Conservation (phyloP, 1,140 invertebrate species). For the Bombus superbus region DNA sequence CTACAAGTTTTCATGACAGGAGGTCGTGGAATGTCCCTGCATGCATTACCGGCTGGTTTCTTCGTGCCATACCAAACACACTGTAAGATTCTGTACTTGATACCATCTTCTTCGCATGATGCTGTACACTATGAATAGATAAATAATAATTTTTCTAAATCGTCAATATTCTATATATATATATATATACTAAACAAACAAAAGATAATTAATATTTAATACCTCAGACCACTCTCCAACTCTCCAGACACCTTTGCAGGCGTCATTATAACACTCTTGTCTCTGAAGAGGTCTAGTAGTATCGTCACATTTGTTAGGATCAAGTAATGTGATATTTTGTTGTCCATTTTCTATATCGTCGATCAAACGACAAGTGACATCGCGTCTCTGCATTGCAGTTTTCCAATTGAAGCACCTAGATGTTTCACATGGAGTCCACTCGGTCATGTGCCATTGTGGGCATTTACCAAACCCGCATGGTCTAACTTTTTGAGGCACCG, state of each 20-base stretch:
- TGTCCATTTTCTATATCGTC: constrained; percentile 75
- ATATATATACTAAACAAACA: background rate
- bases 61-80: constrained; percentile 94
- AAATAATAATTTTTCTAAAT: constrained; percentile 6
- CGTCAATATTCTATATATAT: background rate
- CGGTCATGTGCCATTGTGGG: constrained; percentile 87
- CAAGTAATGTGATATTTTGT: constrained; percentile 85
- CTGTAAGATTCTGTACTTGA: constrained; percentile 92
- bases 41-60: constrained; percentile 91
- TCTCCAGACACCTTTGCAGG: constrained; percentile 92
- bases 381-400: constrained; percentile 90
- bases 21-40: constrained; percentile 88
- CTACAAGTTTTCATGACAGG: constrained; percentile 90
- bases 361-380: constrained; percentile 86
- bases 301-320: constrained; percentile 86
- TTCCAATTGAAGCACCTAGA: constrained; percentile 90
- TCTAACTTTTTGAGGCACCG: constrained; percentile 86
- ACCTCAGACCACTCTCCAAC: constrained; percentile 95
- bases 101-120: constrained; percentile 88
- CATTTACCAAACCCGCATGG: constrained; percentile 88
- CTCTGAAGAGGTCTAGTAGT: constrained; percentile 87
- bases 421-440: constrained; percentile 89
- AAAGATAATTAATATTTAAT: constrained; percentile 29
- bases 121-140: constrained; percentile 87
- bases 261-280: constrained; percentile 90